phyloP scores from a whole-genome alignment of 2,888 invertebrate genomes.

The Zygogramma bicolorata region DNA sequence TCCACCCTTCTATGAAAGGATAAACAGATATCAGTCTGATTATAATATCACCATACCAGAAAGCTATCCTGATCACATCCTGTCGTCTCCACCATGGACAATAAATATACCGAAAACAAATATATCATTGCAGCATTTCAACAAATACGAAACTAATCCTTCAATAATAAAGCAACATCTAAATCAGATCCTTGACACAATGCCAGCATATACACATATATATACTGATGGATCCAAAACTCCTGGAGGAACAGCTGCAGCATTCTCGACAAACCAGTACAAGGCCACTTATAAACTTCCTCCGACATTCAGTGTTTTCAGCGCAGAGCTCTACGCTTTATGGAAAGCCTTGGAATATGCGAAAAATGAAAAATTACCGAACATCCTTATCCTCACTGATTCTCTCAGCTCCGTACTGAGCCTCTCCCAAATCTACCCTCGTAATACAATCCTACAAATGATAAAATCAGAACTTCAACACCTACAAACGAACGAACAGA shows the following conservation, averaged over 20 bases:
- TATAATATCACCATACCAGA: not conserved
- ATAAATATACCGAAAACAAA: too few relatives aligned
- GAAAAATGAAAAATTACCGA: not conserved
- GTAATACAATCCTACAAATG: slow-evolving; percentile 8
- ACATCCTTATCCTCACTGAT: not conserved
- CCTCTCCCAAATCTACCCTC: slow-evolving; percentile 12
- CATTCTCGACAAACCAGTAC: not conserved
- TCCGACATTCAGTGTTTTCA: not conserved
- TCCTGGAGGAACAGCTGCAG: slow-evolving; percentile 6
- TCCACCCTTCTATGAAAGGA: too few relatives aligned
- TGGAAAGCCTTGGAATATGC: not conserved
- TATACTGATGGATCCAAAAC: slow-evolving; percentile 2
- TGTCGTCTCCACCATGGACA: too few relatives aligned
- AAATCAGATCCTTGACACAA: slow-evolving; percentile 6
- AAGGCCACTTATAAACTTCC: not conserved
- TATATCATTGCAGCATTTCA: too few relatives aligned
- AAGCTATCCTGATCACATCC: not conserved
- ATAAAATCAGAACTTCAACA: slow-evolving; percentile 9
- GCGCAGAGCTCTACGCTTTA: not conserved
- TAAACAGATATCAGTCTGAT: slow-evolving; percentile 2
- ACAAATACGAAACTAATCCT: too few relatives aligned
- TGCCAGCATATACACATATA: slow-evolving; percentile 6
- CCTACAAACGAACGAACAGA: not conserved
- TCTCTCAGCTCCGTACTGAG: slow-evolving; percentile 5
- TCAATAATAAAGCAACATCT: slow-evolving; percentile 4